phyloP scores from a whole-genome alignment of 1,140 invertebrate genomes.

The Penaeus indicus region DNA sequence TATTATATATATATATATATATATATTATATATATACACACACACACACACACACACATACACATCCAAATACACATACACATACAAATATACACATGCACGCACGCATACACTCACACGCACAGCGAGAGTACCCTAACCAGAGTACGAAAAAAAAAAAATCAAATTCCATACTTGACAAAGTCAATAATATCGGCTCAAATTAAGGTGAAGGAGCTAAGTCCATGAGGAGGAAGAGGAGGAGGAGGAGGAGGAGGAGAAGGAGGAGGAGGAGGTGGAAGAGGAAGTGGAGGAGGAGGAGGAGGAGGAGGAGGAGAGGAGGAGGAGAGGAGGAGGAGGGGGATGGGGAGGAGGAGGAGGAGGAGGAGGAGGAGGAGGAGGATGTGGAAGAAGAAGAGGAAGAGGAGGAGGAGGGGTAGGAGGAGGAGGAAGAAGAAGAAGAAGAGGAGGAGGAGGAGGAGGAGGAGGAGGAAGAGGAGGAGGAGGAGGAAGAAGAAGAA shows the following conservation, averaged over 20 bases:
- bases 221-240: not conserved
- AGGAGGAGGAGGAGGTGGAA: not conserved
- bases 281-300: not conserved
- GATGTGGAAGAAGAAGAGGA: not conserved
- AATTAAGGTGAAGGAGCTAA: not conserved
- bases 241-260: no score
- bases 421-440: not conserved
- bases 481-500: not conserved
- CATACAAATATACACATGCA: no score
- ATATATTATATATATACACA: no score
- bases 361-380: no score
- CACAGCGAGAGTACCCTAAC: no score
- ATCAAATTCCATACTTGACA: not conserved
- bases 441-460: not conserved
- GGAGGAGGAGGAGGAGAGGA: no score
- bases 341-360: no score
- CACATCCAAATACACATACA: no score
- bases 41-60: no score
- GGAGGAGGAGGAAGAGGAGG: not conserved
- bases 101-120: no score
- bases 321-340: no score
- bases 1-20: no score
- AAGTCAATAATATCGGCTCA: slow-evolving; percentile 1
- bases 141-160: not conserved
- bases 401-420: not conserved